A percentile compares a stretch with the other conserved stretches of the same genome.
phyloP scores from a whole-genome alignment of 53 echinoderm and acorn worm species.

The Actinopyga echinites region DNA sequence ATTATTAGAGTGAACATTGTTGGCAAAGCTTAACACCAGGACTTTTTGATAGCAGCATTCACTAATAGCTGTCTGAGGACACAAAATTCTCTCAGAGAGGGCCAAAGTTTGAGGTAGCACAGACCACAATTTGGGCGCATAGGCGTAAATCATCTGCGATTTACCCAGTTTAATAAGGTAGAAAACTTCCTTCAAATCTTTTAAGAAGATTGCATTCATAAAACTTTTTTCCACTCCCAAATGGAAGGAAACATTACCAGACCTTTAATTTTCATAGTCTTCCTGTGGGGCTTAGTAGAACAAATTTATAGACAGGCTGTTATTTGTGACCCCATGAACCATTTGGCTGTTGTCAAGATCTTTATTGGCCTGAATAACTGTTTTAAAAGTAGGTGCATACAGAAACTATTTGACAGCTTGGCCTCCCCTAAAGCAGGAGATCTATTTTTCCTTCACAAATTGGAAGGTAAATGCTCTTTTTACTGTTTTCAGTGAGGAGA shows the following conservation, averaged over 20 bases:
- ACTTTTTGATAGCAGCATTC: too few species aligned
- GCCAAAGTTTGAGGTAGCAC: too few species aligned
- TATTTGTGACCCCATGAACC: slow-evolving; percentile 24
- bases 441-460: slow-evolving; percentile 20
- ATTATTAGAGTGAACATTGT: too few species aligned
- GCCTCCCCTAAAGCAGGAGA: slow-evolving; percentile 40
- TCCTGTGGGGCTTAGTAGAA: slow-evolving; percentile 32
- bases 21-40: too few species aligned
- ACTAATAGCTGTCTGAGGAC: too few species aligned
- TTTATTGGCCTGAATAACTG: slow-evolving; percentile 14
- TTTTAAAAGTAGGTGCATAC: not conserved
- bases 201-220: too few species aligned
- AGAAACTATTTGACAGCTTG: slow-evolving; percentile 32
- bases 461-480: slow-evolving; percentile 33
- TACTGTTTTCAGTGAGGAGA: not conserved
- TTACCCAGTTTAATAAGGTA: too few species aligned
- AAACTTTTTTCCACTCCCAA: too few species aligned
- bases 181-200: too few species aligned
- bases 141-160: too few species aligned
- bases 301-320: slow-evolving; percentile 36
- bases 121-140: too few species aligned
- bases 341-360: not conserved
- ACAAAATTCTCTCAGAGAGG: too few species aligned
- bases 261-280: slow-evolving; percentile 18
- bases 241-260: not conserved